Evolutionary conservation across 2,888 invertebrate genomes (phyloP).

Genomic region (Tetropium fuscum): DNA sequence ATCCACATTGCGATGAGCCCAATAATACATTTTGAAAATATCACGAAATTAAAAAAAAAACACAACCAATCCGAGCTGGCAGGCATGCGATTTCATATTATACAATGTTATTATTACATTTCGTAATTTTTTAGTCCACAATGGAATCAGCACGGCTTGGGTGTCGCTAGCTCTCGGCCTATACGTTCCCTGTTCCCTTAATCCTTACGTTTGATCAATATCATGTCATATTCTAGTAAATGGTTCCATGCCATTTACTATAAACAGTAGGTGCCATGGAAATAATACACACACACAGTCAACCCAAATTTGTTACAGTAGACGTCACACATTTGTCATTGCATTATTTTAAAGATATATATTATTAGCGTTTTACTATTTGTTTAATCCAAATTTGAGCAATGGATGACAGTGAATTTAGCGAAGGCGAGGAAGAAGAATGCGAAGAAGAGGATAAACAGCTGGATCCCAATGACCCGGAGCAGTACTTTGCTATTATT

Average conservation of each 20-base stretch:
- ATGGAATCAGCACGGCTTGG: no score
- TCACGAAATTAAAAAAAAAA: no score
- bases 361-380: constrained; percentile 10
- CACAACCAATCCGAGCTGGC: no score
- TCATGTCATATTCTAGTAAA: not conserved
- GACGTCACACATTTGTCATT: not conserved
- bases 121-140: no score
- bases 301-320: constrained; percentile 1
- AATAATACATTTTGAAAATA: no score
- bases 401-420: constrained; percentile 61
- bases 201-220: constrained; percentile 43
- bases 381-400: constrained; percentile 28
- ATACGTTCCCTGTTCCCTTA: not conserved
- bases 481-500: constrained; percentile 60
- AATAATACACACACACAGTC: constrained; percentile 8
- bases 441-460: constrained; percentile 53
- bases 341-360: not conserved
- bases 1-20: no score
- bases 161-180: no score
- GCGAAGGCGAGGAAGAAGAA: constrained; percentile 53
- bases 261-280: constrained; percentile 32
- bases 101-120: no score
- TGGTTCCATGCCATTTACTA: not conserved
- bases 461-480: constrained; percentile 61
- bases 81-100: no score